Evolutionary conservation across 2,113 vertebrate species (phyloP), one percentile per base, ranked within the genome.

Genomic region (Prionailurus viverrinus): DNA sequence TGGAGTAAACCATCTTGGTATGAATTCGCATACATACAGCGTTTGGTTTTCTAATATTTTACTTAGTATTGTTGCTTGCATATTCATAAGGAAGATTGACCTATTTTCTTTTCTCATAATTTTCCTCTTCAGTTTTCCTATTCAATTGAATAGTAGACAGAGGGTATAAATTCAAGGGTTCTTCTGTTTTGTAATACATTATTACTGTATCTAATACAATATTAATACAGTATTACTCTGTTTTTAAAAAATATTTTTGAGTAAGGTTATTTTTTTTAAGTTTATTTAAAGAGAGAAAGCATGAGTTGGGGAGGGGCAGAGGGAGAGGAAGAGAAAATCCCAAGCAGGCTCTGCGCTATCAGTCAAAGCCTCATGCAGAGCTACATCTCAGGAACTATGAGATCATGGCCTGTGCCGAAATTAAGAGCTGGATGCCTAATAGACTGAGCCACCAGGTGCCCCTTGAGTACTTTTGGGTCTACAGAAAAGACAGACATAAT

Each of bases 381-480:
- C 39, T 45, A 3, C 14, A 16, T 41, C 39, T 41, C 39, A 45
- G 5, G 73, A 74, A 74, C 73, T 25, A 5, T 74, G 73, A 74
- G 39, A 45, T 74, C 39, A 29, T 29, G 39, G 29, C 6, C 25
- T 45, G 39, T 27, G 39, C 39, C 14, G 5, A 45, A 76, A 76
- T 45, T 25, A 73, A 25, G 73, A 45, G 25, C 45, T 25, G 41
- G 39, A 76, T 3, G 27, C 23, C 27, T 76, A 76, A 29, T 12
- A 8, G 25, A 76, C 25, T 74, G 73, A 76, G 73, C 73, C 73
- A 76, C 25, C 39, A 29, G 39, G 39, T 76, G 25, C 73, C 39
- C 41, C 39, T 89, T 41, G 27, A 91, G 76, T 69, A 73, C 78
- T 89, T 94, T 96, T 79, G 80, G 65, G 66, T 55, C 33, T 80